Percentiles rank a stretch among this genome's conserved stretches.
Conservation (phyloP, 2,888 invertebrate species). For the Eremobia ochroleuca region DNA sequence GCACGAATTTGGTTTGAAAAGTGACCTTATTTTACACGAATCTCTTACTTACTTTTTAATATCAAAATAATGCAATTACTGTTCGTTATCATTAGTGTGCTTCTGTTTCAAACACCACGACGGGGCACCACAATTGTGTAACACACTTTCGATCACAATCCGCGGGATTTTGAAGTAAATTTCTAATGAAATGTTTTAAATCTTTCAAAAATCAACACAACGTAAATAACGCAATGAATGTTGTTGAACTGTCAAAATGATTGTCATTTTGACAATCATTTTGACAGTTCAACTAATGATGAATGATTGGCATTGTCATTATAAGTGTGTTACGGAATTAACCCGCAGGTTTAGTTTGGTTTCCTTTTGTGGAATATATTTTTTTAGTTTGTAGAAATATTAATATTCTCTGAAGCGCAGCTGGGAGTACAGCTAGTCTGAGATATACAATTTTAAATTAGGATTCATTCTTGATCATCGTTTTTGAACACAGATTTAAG, state of each 20-base stretch:
- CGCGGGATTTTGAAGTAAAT: neutral
- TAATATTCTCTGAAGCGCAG: neutral
- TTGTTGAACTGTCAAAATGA: neutral
- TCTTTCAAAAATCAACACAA: neutral
- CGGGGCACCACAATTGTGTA: neutral
- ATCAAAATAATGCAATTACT: neutral
- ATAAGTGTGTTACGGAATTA: too few species aligned
- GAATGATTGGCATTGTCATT: too few species aligned
- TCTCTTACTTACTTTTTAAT: neutral
- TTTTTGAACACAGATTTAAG: neutral
- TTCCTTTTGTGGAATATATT: too few species aligned
- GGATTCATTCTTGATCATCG: neutral
- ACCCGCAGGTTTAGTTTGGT: too few species aligned
- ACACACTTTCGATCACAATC: neutral
- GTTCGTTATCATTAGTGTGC: neutral
- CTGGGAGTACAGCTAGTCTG: neutral
- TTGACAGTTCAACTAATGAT: too few species aligned
- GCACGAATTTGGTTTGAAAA: neutral
- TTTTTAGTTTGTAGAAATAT: neutral
- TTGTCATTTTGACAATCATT: too few species aligned
- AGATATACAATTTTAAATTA: neutral
- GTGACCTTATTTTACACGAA: neutral
- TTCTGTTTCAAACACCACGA: neutral
- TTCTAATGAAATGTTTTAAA: neutral
- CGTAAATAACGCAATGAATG: neutral